A percentile compares a stretch with the other conserved stretches of the same genome.
These are phyloP conservation scores for Knipowitschia caucasica DNA, from an alignment of 2,797 vertebrate species.

Conservation along the genomic window DNA sequence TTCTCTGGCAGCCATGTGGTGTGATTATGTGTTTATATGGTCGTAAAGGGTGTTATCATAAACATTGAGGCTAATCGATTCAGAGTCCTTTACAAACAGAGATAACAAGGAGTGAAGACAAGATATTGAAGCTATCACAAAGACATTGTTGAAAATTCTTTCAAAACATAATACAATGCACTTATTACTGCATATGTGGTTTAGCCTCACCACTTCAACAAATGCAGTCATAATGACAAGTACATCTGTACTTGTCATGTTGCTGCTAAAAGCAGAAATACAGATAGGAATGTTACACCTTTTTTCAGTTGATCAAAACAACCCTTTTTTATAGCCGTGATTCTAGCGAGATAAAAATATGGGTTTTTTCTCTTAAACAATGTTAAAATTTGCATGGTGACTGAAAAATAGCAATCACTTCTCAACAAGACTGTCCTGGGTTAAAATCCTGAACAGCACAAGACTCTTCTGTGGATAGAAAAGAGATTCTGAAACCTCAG, in stretches of 20 bases:
- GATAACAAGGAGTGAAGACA: slow-evolving; percentile 40
- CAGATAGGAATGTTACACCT: slow-evolving; percentile 11
- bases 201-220: slow-evolving; percentile 42
- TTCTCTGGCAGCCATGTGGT: slow-evolving; percentile 61
- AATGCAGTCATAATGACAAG: slow-evolving; percentile 24
- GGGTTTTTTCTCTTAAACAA: too few relatives aligned
- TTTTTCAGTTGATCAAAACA: neutral
- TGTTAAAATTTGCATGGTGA: too few relatives aligned
- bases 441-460: too few relatives aligned
- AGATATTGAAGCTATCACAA: slow-evolving; percentile 34
- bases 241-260: slow-evolving; percentile 32
- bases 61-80: slow-evolving; percentile 49
- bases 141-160: neutral
- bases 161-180: slow-evolving; percentile 42
- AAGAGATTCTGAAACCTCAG: too few relatives aligned
- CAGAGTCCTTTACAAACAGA: slow-evolving; percentile 45
- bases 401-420: too few relatives aligned
- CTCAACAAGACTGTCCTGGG: too few relatives aligned
- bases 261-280: slow-evolving; percentile 23
- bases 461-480: too few relatives aligned
- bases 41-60: slow-evolving; percentile 62
- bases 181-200: slow-evolving; percentile 55
- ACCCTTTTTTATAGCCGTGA: neutral
- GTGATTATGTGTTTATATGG: slow-evolving; percentile 57
- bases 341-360: too few relatives aligned